Conservation (phyloP, 2,113 vertebrate species). For the Mugil cephalus region DNA sequence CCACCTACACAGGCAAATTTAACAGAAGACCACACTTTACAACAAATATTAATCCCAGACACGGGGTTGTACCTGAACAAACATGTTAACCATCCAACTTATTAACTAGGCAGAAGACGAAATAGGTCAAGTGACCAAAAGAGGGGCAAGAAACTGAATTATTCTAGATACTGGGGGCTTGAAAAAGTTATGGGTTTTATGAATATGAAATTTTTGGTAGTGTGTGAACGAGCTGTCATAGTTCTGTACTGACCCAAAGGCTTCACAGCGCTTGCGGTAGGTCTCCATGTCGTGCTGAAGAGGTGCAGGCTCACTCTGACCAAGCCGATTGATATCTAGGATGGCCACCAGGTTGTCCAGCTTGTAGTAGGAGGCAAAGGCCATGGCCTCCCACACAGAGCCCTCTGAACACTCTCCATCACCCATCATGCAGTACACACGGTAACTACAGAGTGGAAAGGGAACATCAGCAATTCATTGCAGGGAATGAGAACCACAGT, state of each 20-base stretch:
- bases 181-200: no score
- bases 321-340: constrained; percentile 88
- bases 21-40: not conserved
- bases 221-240: not conserved
- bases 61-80: not conserved
- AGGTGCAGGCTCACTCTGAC: constrained; percentile 86
- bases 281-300: constrained; percentile 81
- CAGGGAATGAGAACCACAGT: no score
- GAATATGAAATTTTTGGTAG: no score
- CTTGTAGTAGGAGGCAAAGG: constrained; percentile 88
- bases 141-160: no score
- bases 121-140: not conserved
- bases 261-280: constrained; percentile 88
- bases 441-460: constrained; percentile 80
- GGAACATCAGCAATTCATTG: not conserved
- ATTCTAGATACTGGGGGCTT: no score
- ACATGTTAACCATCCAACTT: constrained; percentile 1
- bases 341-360: constrained; percentile 91
- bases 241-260: constrained; percentile 86
- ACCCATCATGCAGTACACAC: constrained; percentile 90
- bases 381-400: constrained; percentile 91
- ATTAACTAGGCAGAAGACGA: constrained; percentile 7
- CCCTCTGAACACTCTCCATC: constrained; percentile 89
- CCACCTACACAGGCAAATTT: constrained; percentile 81
- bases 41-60: constrained; percentile 34